Evolutionary conservation across 2,113 vertebrate genomes (phyloP).

Genomic region (Otolemur garnettii): DNA sequence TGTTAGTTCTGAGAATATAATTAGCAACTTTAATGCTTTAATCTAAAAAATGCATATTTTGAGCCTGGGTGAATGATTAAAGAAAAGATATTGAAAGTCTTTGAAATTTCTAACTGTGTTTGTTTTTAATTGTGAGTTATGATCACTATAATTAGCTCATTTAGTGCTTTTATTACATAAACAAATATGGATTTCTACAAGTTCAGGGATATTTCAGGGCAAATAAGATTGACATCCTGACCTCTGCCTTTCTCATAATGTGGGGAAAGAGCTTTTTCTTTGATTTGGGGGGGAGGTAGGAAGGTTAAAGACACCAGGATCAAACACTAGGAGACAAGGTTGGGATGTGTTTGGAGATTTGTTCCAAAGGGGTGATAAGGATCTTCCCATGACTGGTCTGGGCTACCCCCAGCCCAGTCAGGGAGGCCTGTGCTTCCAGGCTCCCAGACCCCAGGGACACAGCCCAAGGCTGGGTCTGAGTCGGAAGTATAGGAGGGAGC

Average conservation of each 20-base stretch:
- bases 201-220: slow-evolving; percentile 87
- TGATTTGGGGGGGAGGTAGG: neutral
- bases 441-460: accelerated
- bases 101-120: slow-evolving; percentile 91
- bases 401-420: too few relatives aligned
- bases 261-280: slow-evolving; percentile 78
- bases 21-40: slow-evolving; percentile 94
- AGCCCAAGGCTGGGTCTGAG: neutral
- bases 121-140: slow-evolving; percentile 92
- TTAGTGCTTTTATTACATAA: slow-evolving; percentile 89
- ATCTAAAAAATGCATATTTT: slow-evolving; percentile 93
- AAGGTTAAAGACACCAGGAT: slow-evolving; percentile 75
- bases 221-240: slow-evolving; percentile 85
- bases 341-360: slow-evolving; percentile 66
- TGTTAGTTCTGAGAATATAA: slow-evolving; percentile 94
- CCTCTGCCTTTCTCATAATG: slow-evolving; percentile 79
- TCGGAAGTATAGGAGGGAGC: neutral
- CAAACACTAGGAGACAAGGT: slow-evolving; percentile 69
- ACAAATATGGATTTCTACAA: slow-evolving; percentile 89
- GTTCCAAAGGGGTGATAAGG: slow-evolving; percentile 41
- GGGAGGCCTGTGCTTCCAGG: neutral
- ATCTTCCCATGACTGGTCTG: slow-evolving; percentile 18
- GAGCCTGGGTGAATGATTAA: slow-evolving; percentile 91
- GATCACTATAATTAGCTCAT: slow-evolving; percentile 91
- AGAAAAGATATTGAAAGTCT: slow-evolving; percentile 92